Evolutionary conservation across 2,888 invertebrate species (phyloP).

Genomic region (Drymonia ruficornis): DNA sequence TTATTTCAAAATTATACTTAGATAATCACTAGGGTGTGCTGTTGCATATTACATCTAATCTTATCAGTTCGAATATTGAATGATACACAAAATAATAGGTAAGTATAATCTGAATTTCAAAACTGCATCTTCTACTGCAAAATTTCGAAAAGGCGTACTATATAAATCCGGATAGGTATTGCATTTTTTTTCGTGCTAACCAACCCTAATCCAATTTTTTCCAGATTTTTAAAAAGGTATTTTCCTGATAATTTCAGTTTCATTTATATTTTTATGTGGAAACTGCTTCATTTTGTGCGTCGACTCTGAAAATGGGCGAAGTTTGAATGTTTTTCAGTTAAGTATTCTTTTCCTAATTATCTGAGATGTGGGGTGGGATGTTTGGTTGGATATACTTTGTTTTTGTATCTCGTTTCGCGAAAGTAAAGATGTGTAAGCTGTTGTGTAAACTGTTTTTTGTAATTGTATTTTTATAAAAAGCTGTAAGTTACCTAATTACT

Average conservation of each 20-base stretch:
- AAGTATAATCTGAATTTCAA: too few species aligned
- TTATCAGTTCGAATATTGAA: too few species aligned
- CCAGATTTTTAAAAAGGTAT: conserved; percentile 9
- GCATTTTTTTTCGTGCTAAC: conserved; percentile 24
- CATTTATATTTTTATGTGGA: neutral
- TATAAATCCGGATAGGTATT: too few species aligned
- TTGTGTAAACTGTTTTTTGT: too few species aligned
- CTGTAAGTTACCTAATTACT: too few species aligned
- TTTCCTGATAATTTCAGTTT: conserved; percentile 16
- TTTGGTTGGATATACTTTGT: neutral
- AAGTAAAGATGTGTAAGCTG: neutral
- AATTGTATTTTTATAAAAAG: too few species aligned
- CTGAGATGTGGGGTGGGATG: conserved; percentile 2
- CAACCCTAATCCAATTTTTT: conserved; percentile 19
- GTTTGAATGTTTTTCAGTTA: conserved; percentile 10
- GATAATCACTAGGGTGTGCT: too few species aligned
- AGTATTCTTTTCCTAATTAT: conserved; percentile 10
- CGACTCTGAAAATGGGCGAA: conserved; percentile 11
- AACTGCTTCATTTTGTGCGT: conserved; percentile 23
- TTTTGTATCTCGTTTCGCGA: conserved; percentile 1
- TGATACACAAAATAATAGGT: too few species aligned
- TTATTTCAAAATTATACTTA: too few species aligned
- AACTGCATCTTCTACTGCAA: too few species aligned
- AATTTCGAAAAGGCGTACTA: too few species aligned
- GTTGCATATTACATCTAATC: too few species aligned